These are phyloP conservation scores for Rhyacichthys aspro DNA, from an alignment of 2,797 vertebrate species.

Conservation along the genomic window DNA sequence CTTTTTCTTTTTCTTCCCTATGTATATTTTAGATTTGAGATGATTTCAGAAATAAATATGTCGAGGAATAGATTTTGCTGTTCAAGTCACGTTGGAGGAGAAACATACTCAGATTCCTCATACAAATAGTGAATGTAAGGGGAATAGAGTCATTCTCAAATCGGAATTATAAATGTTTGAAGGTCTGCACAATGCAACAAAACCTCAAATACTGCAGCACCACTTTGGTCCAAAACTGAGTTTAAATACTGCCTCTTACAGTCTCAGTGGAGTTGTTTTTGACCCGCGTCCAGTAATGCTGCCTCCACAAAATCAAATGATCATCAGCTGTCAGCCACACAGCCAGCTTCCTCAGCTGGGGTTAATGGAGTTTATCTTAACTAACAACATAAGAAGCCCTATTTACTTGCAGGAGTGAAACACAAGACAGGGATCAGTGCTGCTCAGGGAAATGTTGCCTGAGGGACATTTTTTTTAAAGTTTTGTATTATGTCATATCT, in stretches of 20 bases:
- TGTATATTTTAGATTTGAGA: not conserved
- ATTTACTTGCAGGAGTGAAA: not conserved
- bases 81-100: not conserved
- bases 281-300: too few species aligned
- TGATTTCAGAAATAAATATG: not conserved
- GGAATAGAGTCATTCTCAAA: not conserved
- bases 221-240: too few species aligned
- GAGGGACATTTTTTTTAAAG: not conserved
- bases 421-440: not conserved
- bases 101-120: not conserved
- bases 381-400: not conserved
- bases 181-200: too few species aligned
- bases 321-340: slow-evolving; percentile 8
- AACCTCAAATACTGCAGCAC: too few species aligned
- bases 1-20: not conserved
- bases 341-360: not conserved
- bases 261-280: too few species aligned
- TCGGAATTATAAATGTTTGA: not conserved
- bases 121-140: not conserved
- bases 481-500: too few species aligned
- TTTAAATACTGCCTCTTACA: too few species aligned
- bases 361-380: slow-evolving; percentile 17
- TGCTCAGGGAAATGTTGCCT: not conserved
- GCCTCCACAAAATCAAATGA: slow-evolving; percentile 11
- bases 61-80: not conserved